Evolutionary conservation across 2,113 vertebrate genomes (phyloP).

Genomic region (Heterochromis multidens): DNA sequence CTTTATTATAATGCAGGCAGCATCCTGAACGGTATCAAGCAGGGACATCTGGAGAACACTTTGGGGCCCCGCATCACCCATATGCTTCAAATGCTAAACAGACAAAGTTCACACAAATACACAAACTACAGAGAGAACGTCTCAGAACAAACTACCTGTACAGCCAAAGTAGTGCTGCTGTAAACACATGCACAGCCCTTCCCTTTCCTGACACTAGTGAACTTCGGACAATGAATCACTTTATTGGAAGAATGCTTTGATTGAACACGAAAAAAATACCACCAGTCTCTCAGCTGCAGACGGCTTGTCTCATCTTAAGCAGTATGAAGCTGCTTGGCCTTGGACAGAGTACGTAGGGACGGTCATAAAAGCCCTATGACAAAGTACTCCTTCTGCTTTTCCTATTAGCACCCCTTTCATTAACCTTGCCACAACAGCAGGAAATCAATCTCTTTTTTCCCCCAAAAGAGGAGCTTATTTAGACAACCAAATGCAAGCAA

Average conservation of each 20-base stretch:
- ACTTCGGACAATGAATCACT: slow-evolving; percentile 16
- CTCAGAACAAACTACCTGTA: neutral
- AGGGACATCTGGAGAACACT: slow-evolving; percentile 31
- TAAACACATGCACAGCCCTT: slow-evolving; percentile 27
- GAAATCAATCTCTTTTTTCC: slow-evolving; percentile 64
- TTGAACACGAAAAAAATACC: neutral
- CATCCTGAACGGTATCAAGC: neutral
- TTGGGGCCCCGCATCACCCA: neutral
- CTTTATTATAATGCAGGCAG: slow-evolving; percentile 16
- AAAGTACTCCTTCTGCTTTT: slow-evolving; percentile 31
- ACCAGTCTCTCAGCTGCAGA: neutral
- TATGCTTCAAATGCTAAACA: neutral
- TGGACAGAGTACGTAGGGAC: neutral
- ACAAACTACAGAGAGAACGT: neutral
- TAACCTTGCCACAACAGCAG: slow-evolving; percentile 61
- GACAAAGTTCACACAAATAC: neutral
- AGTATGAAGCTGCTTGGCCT: slow-evolving; percentile 23
- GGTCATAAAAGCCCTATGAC: slow-evolving; percentile 53
- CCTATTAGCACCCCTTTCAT: slow-evolving; percentile 51
- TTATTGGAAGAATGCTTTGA: slow-evolving; percentile 1
- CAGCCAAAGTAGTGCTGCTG: neutral
- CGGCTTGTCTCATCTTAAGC: neutral
- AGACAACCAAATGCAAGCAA: slow-evolving; percentile 50
- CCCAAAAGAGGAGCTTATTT: slow-evolving; percentile 38
- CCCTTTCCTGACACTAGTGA: neutral